Conservation (phyloP, 2,113 vertebrate species). For the Murina feae region DNA sequence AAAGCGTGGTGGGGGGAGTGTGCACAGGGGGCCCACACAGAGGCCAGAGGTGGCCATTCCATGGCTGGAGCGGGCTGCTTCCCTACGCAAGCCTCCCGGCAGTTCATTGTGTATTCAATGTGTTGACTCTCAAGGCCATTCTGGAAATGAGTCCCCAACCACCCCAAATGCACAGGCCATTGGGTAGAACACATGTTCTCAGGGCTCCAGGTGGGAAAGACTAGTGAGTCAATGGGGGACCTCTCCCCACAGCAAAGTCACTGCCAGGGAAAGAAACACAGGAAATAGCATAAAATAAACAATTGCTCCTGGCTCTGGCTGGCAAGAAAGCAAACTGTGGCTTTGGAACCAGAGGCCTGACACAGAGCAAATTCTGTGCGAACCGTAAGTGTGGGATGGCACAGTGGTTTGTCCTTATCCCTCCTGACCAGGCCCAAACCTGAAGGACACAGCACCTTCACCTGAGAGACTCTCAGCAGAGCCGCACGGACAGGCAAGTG, state of each 20-base stretch:
- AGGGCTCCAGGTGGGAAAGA: background rate
- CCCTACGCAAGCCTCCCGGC: background rate
- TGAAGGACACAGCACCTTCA: background rate
- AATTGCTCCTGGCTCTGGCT: fast-evolving
- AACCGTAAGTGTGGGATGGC: fast-evolving
- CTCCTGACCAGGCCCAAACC: fast-evolving
- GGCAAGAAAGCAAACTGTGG: background rate
- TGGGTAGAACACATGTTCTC: background rate
- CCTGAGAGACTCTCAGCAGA: slow-evolving; percentile 8
- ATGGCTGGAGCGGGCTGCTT: background rate
- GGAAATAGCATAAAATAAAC: background rate
- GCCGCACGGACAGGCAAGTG: background rate
- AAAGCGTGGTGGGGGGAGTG: fast-evolving
- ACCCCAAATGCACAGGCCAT: background rate
- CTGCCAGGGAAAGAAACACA: background rate
- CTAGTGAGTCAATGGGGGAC: fast-evolving
- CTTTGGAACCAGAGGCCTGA: background rate
- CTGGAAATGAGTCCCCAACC: background rate
- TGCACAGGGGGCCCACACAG: fast-evolving
- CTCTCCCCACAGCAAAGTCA: background rate
- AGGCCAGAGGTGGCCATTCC: background rate
- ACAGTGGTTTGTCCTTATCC: fast-evolving
- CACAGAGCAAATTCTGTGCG: fast-evolving
- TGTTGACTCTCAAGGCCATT: background rate
- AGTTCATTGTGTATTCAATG: too few relatives aligned